Conservation (phyloP, 2,888 invertebrate species). For the Ditula angustiorana region DNA sequence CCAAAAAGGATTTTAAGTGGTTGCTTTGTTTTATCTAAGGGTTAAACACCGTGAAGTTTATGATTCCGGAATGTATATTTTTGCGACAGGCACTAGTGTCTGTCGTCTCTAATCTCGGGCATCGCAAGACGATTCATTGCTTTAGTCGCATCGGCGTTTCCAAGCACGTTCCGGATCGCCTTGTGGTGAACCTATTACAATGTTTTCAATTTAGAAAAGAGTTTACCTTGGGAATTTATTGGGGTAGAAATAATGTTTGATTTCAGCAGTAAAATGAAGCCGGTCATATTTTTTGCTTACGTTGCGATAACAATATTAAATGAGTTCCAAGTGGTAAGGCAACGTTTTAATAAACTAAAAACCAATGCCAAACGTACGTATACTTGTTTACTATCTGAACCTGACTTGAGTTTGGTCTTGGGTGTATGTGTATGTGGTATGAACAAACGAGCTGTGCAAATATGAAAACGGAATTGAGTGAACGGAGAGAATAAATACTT, state of each 20-base stretch:
- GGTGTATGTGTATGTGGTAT: too few species aligned
- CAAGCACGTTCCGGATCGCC: conserved; percentile 37
- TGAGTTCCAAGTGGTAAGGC: background rate
- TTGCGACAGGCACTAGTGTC: conserved; percentile 45
- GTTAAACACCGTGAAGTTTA: background rate
- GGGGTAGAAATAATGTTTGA: conserved; percentile 9
- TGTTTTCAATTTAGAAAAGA: conserved; percentile 40
- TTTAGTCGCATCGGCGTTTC: conserved; percentile 47
- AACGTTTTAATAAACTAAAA: background rate
- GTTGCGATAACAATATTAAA: background rate
- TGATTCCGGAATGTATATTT: background rate
- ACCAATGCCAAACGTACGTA: background rate
- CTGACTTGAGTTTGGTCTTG: background rate
- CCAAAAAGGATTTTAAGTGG: background rate
- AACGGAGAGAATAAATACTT: background rate
- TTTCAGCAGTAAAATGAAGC: background rate
- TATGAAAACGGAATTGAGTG: background rate
- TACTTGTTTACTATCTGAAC: background rate
- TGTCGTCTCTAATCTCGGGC: conserved; percentile 55
- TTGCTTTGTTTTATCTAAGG: background rate
- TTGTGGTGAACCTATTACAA: conserved; percentile 39
- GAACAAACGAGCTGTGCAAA: background rate
- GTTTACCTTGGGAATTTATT: conserved; percentile 33
- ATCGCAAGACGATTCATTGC: conserved; percentile 53
- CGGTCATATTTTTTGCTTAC: background rate